A percentile compares a stretch with the other conserved stretches of the same genome.
Conservation (phyloP, 2,113 vertebrate genomes). For the Bubo bubo region DNA sequence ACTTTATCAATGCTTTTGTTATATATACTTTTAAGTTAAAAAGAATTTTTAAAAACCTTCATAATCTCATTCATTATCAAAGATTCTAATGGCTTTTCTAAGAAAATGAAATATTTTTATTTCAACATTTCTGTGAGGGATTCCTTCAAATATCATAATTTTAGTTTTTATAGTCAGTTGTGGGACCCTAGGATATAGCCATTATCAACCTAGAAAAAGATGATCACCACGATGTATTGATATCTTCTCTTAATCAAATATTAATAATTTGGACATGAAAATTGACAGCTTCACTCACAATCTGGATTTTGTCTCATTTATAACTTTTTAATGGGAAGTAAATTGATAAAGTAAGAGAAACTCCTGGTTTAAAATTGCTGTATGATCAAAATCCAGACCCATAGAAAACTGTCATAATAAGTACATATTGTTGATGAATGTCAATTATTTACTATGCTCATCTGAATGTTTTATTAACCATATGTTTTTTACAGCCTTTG, state of each 20-base stretch:
- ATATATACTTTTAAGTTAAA: not conserved
- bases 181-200: not conserved
- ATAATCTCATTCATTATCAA: not conserved
- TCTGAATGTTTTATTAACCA: not conserved
- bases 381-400: not conserved
- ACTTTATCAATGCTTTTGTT: not conserved
- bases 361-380: not conserved
- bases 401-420: not conserved
- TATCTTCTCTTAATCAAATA: not conserved
- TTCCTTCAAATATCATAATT: not conserved
- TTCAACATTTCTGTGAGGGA: not conserved
- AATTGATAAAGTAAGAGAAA: not conserved
- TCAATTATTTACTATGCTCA: not conserved
- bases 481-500: not conserved
- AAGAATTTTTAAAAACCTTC: not conserved
- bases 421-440: not conserved
- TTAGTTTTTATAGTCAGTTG: not conserved
- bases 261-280: not conserved
- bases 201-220: not conserved
- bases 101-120: not conserved
- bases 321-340: not conserved
- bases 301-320: not conserved
- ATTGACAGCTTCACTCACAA: not conserved
- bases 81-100: not conserved
- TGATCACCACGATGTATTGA: rapidly evolving